Base-by-base conservation (phyloP, 2,888 invertebrate species). In the Pandemis cinnamomeana region DNA sequence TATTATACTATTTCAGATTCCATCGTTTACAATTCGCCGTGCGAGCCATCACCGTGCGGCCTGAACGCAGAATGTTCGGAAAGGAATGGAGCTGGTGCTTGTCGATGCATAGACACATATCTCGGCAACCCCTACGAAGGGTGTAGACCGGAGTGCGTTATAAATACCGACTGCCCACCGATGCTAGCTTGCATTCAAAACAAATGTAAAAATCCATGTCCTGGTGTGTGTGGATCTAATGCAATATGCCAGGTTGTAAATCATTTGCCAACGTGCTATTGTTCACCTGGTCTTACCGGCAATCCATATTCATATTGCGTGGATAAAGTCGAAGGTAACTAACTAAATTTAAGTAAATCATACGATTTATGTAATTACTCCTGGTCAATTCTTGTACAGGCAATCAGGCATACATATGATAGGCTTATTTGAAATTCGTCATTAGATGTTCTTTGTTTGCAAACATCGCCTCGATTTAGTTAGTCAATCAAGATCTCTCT, bases 131-230 rank as follows among this genome's bases (percentile, higher is more conserved):
- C 92, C 73, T 90, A 91, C 78, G 90, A 94, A 78, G 97, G 97
- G 27, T 98, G 98, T 86, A 95, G 96, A 74, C 97, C 97, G 0
- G 97, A 98, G 89, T 98, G 98, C 87, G 95, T 97, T 6, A 95
- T 97, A 69, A 97, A 97, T 84, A 95, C 96, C 13, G 98, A 98
- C 85, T 98, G 98, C 83, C 91, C 96, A 8, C 96, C 96, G 61
- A 95, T 96, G 85, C 92, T 95, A 82, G 96, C 97, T 51, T 97
- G 97, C 83, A 95, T 97, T 44, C 96, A 96, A 87, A 95, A 96
- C 82, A 97, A 96, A 90, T 97, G 97, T 87, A 95, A 95, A 84
- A 96, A 98, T 87, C 98, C 98, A 13, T 98, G 98, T 80, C 96
- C 96, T 0, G 97, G 97, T 66, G 94, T 95, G 46, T 97, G 97